phyloP scores from a whole-genome alignment of 2,113 vertebrate species.

The Rhynchomys soricoides region DNA sequence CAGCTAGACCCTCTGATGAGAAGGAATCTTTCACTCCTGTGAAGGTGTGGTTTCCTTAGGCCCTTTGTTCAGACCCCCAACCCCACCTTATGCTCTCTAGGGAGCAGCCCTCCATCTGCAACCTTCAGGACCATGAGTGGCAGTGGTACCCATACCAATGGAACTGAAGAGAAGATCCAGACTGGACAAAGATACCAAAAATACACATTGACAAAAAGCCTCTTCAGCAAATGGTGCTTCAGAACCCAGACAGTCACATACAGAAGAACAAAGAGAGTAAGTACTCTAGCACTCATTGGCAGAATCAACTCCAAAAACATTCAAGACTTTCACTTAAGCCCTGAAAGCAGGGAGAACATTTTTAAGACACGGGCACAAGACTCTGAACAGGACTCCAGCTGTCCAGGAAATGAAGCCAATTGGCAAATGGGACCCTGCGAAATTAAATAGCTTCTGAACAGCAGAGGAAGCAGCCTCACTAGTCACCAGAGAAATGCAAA shows the following conservation, averaged over 20 bases:
- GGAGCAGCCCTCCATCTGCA: background rate
- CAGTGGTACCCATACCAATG: background rate
- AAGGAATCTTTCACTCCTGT: background rate
- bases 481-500: background rate
- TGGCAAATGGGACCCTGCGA: background rate
- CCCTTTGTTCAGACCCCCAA: background rate
- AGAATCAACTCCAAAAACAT: background rate
- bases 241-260: too few relatives aligned
- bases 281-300: too few relatives aligned
- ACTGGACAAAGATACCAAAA: background rate
- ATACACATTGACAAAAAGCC: background rate
- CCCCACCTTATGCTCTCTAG: background rate
- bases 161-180: background rate
- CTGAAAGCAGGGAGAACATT: background rate
- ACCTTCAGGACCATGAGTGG: background rate
- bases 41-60: background rate
- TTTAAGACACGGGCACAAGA: background rate
- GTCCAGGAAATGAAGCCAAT: background rate
- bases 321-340: background rate
- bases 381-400: background rate
- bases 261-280: background rate
- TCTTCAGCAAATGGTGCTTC: background rate
- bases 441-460: background rate
- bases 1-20: background rate
- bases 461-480: background rate